Base-by-base conservation (phyloP, 2,797 vertebrate species). In the Delichon dasypus region DNA sequence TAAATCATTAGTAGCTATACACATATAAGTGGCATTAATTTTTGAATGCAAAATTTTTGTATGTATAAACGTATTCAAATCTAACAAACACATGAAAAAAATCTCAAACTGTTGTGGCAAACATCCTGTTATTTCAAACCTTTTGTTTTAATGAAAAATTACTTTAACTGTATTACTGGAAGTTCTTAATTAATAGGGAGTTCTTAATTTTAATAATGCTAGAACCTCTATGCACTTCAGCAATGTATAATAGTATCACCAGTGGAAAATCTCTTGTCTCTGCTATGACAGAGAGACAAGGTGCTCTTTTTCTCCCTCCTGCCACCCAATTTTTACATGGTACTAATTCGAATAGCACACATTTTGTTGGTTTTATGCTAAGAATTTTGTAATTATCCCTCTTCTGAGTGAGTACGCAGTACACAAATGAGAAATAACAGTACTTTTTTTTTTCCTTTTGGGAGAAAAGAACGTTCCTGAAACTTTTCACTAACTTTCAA, bases 401-500 rank as follows among this genome's bases (percentile, higher is more conserved):
- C 23, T 89, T 68, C 54, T 13, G 25, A 51, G 10, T 47, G 32
- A 89, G 30, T 36, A 54, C 17, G 47, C 0, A 1, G 9, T 62
- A 58, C 6, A 32, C 17, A 81, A 94, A 78, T 13, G 5, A 74
- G 50, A 89, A 90, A 48, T 67, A 92, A 29, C 4, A 70, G 11
- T 36, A 54, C 7, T 45, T 3, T 0, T 29, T 36, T 36, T 60
- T 66, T 42, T 70, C 25, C 7, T 53, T 64, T 45, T 36, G 16
- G 7, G 25, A 91, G 32, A 83, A 68, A 25, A 55, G n/a, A 92
- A 62, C 7, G n/a, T 79, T 79, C 32, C 62, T 86, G 25, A 92
- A 96, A 89, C 30, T 81, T 79, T 88, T 92, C 64, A 84, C 50
- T 90, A 81, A 48, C 36, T 93, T 89, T 83, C 23, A 32, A 85